Conservation (phyloP, 2,113 vertebrate genomes). For the Thamnaconus septentrionalis region DNA sequence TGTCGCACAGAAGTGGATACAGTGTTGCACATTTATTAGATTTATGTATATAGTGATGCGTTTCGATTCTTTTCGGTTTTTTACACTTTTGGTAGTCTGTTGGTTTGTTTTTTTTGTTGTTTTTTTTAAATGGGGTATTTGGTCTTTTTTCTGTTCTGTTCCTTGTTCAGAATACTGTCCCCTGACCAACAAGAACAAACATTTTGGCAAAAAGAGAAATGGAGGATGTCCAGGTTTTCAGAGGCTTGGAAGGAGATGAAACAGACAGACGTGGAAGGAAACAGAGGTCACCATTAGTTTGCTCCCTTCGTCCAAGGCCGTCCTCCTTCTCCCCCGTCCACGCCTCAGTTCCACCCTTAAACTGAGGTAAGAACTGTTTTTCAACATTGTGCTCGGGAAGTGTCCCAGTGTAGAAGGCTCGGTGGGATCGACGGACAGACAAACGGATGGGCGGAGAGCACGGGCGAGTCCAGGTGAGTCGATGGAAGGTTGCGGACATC, state of each 20-base stretch:
- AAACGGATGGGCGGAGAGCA: slow-evolving; percentile 56
- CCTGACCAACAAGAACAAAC: slow-evolving; percentile 77
- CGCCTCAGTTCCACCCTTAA: slow-evolving; percentile 79
- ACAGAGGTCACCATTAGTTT: slow-evolving; percentile 48
- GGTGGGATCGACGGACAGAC: slow-evolving; percentile 65
- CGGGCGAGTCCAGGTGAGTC: slow-evolving; percentile 75
- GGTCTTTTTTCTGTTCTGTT: slow-evolving; percentile 46
- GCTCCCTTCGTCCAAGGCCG: slow-evolving; percentile 47
- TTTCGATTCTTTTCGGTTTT: slow-evolving; percentile 62
- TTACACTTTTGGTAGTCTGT: slow-evolving; percentile 55
- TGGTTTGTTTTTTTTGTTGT: slow-evolving; percentile 43
- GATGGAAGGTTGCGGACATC: slow-evolving; percentile 56
- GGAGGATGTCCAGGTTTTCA: slow-evolving; percentile 53
- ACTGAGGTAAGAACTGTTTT: slow-evolving; percentile 88
- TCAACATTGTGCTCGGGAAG: slow-evolving; percentile 89
- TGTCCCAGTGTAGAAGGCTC: slow-evolving; percentile 76
- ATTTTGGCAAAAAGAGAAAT: slow-evolving; percentile 83
- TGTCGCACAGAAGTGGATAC: slow-evolving; percentile 85
- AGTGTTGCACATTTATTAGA: slow-evolving; percentile 78
- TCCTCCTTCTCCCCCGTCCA: slow-evolving; percentile 67
- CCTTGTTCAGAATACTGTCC: slow-evolving; percentile 59
- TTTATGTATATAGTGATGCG: slow-evolving; percentile 70
- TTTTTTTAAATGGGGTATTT: slow-evolving; percentile 1
- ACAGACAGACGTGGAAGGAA: slow-evolving; percentile 54
- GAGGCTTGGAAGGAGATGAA: slow-evolving; percentile 43